Conservation (phyloP, 2,888 invertebrate genomes). For the Dryadula phaetusa region DNA sequence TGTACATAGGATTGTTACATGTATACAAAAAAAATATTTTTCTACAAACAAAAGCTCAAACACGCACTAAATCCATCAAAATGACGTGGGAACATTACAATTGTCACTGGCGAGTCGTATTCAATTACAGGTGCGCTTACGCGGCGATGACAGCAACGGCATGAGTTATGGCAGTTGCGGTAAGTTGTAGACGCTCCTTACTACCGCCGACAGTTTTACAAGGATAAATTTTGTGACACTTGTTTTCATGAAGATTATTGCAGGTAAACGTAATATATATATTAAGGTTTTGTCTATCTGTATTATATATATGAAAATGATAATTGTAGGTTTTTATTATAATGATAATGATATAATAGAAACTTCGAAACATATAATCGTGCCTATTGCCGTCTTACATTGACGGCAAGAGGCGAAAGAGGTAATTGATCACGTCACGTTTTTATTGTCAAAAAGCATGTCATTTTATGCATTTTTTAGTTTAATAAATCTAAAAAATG, state of each 20-base stretch:
- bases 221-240: constrained; percentile 17
- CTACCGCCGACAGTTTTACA: constrained; percentile 18
- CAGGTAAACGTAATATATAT: background rate
- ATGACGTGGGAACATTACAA: constrained; percentile 11
- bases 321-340: too few relatives aligned
- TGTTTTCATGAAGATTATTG: constrained; percentile 2
- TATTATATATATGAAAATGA: background rate
- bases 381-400: too few relatives aligned
- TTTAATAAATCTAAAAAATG: too few relatives aligned
- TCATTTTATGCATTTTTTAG: too few relatives aligned
- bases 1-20: background rate
- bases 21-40: constrained; percentile 3
- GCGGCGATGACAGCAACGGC: constrained; percentile 22
- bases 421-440: too few relatives aligned
- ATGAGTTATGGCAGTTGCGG: constrained; percentile 27
- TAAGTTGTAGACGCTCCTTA: constrained; percentile 26
- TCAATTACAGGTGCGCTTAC: constrained; percentile 40
- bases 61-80: constrained; percentile 27
- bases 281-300: too few relatives aligned
- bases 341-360: too few relatives aligned
- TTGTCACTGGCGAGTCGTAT: constrained; percentile 32
- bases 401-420: too few relatives aligned
- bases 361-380: too few relatives aligned
- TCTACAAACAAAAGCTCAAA: background rate
- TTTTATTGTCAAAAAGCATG: too few relatives aligned